These are phyloP conservation scores for Eulemur rubriventer DNA, from an alignment of 2,797 vertebrate species.

Conservation along the genomic window DNA sequence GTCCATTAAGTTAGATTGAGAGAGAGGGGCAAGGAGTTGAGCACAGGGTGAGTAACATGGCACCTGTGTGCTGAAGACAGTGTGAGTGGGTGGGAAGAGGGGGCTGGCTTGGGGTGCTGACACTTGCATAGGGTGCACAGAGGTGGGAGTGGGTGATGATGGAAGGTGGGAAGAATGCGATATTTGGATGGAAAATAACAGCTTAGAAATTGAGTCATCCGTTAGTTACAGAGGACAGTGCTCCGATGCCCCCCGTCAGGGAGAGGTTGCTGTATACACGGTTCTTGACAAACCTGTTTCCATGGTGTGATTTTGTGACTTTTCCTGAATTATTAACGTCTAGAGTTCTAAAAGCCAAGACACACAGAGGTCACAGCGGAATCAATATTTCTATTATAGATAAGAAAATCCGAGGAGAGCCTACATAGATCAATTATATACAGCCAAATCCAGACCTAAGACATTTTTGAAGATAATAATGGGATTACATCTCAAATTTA, in stretches of 20 bases:
- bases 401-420: neutral
- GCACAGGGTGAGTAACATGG: neutral
- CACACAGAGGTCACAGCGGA: neutral
- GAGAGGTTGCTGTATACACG: neutral
- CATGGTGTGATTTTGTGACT: neutral
- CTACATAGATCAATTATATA: neutral
- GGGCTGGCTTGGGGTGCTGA: too few species aligned
- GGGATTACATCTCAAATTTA: neutral
- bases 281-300: neutral
- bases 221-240: neutral
- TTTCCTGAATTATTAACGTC: neutral
- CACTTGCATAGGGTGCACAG: neutral
- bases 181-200: conserved; percentile 3
- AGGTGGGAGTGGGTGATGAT: neutral
- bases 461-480: neutral
- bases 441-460: neutral
- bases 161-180: neutral
- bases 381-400: conserved; percentile 56
- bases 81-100: neutral
- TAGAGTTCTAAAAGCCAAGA: neutral
- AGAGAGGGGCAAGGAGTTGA: neutral
- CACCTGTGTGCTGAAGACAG: neutral
- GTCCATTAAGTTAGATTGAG: neutral
- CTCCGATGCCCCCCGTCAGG: neutral
- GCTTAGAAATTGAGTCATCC: neutral